Evolutionary conservation across 2,888 invertebrate species (phyloP).

Genomic region (Amiota mariae): DNA sequence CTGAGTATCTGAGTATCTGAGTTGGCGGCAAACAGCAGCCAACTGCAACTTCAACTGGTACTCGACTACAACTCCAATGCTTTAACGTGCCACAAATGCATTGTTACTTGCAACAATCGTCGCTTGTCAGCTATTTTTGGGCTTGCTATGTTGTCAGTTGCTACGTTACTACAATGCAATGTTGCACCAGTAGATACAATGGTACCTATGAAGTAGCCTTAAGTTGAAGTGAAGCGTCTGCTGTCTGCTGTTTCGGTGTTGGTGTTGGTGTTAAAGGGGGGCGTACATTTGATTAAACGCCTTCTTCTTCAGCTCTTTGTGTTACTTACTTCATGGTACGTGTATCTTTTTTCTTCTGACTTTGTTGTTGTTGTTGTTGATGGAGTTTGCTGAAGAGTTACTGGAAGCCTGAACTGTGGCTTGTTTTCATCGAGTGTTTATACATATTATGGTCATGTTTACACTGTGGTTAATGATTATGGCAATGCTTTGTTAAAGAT

Average conservation of each 20-base stretch:
- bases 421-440: conserved; percentile 13
- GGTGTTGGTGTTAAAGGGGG: conserved; percentile 27
- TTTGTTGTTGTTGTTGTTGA: conserved; percentile 1
- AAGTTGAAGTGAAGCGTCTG: neutral
- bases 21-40: conserved; percentile 4
- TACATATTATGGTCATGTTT: conserved; percentile 27
- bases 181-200: no score
- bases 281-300: conserved; percentile 28
- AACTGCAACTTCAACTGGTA: no score
- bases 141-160: conserved; percentile 25
- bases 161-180: neutral
- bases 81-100: no score
- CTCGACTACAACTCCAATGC: neutral
- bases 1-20: neutral
- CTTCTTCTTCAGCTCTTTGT: conserved; percentile 7
- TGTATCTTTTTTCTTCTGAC: neutral
- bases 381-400: conserved; percentile 17
- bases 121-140: conserved; percentile 30
- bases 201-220: conserved; percentile 9
- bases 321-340: neutral
- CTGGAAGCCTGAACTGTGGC: conserved; percentile 8
- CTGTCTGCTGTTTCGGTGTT: no score
- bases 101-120: conserved; percentile 23
- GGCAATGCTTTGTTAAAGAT: neutral
- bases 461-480: conserved; percentile 25